Conservation (phyloP, 2,888 invertebrate species). For the Cybosia mesomella region DNA sequence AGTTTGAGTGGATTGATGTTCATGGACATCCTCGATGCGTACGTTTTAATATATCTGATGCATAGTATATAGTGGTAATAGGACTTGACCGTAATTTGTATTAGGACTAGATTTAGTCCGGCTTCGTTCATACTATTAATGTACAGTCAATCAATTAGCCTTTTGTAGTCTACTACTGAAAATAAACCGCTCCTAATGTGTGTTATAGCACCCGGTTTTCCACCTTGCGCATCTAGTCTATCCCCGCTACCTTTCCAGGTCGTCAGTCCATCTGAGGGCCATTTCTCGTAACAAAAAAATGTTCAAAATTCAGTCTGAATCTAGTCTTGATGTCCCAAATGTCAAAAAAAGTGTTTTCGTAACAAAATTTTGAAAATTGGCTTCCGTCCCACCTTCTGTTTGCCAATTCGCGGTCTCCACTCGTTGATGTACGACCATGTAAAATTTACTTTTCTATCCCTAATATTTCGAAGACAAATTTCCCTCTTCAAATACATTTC, state of each 20-base stretch:
- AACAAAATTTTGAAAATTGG: no score
- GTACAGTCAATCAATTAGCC: neutral
- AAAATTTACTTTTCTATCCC: neutral
- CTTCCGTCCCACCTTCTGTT: neutral
- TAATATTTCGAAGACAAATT: neutral
- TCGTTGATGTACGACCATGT: no score
- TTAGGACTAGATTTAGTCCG: neutral
- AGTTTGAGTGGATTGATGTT: slow-evolving; percentile 4
- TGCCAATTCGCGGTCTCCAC: no score
- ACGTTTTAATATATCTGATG: neutral
- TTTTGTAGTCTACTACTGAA: neutral
- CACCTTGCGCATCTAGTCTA: no score
- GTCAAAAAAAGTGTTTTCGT: no score
- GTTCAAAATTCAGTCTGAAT: no score
- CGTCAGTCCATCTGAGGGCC: no score
- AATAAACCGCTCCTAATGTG: neutral
- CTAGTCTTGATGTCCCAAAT: neutral
- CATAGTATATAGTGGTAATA: neutral
- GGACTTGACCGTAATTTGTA: neutral
- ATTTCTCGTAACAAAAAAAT: no score
- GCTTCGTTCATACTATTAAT: neutral
- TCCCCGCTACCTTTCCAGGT: no score
- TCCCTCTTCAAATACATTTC: neutral
- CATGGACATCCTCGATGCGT: neutral
- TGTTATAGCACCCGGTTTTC: neutral